Base-by-base conservation (phyloP, 2,113 vertebrate genomes). In the Balaenoptera acutorostrata region DNA sequence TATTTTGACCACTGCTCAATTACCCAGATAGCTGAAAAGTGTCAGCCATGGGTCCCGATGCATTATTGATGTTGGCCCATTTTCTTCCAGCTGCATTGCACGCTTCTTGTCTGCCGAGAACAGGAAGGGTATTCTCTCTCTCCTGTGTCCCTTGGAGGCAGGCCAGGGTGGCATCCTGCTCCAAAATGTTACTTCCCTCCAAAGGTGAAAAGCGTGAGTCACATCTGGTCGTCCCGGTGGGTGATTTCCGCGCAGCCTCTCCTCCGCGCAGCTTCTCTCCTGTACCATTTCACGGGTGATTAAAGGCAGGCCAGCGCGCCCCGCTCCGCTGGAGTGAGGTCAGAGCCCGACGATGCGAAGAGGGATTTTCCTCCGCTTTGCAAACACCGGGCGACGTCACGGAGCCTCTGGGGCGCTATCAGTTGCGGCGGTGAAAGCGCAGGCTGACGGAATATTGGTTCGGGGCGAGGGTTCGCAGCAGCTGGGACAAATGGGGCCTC, bases 201-300 rank as follows among this genome's bases (percentile, higher is more conserved):
- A 93, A 81, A 97, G 95, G 97, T 97, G 97, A 97, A 98, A 94
- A 98, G 97, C 69, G 78, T 90, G 96, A 98, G 95, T 98, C 98
- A 97, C 88, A 85, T 7, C 97, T 98, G 97, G 66, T 96, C 52
- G 66, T 81, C 95, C 90, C 1, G 0, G 5, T 81, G 71, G 93
- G 57, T 92, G 96, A 52, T 91, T 96, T 96, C 95, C 39, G 74
- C 33, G 83, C 68, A 52, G 93, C 29, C 21, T 85, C 33, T 52
- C 74, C 88, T 49, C 88, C 1, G n/a, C 55, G 27, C 44, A 1
- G 57, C 77, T 85, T 18, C 72, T 69, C 29, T 69, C 55, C 69
- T 61, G 90, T 63, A 25, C 63, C 27, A 0, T 97, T 98, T 98
- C 96, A 90, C 11, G 80, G 86, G 11, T 94, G 29, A 18, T 97